These are phyloP conservation scores for Penelope pileata DNA, from an alignment of 2,113 vertebrate species.

Conservation along the genomic window DNA sequence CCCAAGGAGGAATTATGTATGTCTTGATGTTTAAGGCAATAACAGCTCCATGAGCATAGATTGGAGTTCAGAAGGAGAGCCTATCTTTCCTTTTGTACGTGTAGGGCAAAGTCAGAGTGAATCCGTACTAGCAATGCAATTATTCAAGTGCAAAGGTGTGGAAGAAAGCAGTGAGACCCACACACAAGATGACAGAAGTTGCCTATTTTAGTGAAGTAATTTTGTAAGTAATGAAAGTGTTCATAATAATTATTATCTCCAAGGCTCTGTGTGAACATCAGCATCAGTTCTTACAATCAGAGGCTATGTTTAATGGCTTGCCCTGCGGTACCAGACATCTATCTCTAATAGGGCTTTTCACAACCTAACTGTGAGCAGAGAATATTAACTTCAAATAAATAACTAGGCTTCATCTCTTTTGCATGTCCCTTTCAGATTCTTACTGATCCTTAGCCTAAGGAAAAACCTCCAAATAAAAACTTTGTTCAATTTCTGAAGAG, in stretches of 20 bases:
- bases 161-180: not conserved
- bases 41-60: not conserved
- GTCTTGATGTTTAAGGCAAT: not conserved
- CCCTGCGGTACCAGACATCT: not conserved
- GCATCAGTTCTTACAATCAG: not conserved
- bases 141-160: not conserved
- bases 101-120: not conserved
- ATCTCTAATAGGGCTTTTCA: not conserved
- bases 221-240: not conserved
- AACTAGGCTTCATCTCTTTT: not conserved
- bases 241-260: not conserved
- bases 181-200: not conserved
- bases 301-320: not conserved
- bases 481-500: not conserved
- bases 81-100: not conserved
- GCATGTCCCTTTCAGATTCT: not conserved
- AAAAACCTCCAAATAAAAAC: not conserved
- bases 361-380: not conserved
- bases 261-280: not conserved
- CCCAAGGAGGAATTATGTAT: not conserved
- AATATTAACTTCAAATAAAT: not conserved
- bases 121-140: not conserved
- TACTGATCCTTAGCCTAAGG: not conserved
- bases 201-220: not conserved
- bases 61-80: not conserved